Evolutionary conservation across 2,797 vertebrate species (phyloP), one percentile per base, ranked within the genome.

Genomic region (Microcaecilia unicolor): DNA sequence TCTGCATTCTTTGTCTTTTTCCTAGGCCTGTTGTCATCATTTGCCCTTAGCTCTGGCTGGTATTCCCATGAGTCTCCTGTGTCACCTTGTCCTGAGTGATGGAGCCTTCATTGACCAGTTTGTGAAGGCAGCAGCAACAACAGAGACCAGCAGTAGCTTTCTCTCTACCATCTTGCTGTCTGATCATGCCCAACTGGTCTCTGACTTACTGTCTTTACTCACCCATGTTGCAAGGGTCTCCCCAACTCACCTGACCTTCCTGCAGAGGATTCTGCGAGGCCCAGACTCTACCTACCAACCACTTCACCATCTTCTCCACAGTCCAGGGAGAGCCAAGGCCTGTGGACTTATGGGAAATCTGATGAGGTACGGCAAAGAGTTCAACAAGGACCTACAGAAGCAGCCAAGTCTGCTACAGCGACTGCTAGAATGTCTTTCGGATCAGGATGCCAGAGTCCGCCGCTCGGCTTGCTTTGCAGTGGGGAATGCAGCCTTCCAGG

Each of bases 41-140:
- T 73, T 88, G 49, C 76, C 84, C 1, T 43, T 76, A 27, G 39
- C 35, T 0, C 72, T 73, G 5, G 67, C 85, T 0, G 84, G 93
- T 61, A 64, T 90, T 51, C 92, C 92, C 9, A 44, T 97, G 40
- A 84, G 84, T 47, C 78, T 98, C 34, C 72, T 96, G 45, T 78
- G 86, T 57, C 86, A 70, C 21, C 59, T 97, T 14, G 75, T 86
- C 24, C 69, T 93, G 31, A 85, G 63, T 10, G 83, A 93, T 22
- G 8, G 46, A 10, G 35, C 30, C 15, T 42, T 68, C 31, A 44
- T 77, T 34, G 54, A 50, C 25, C 78, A 83, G 48, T 48, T 78
- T 28, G 65, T 69, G 22, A 41, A 25, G 12, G 33, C 44, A 18
- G 17, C 41, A 1, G 3, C 47, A n/a, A 78, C 71, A 0, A 57